phyloP scores from a whole-genome alignment of 2,797 vertebrate genomes.

The Dipus sagitta region DNA sequence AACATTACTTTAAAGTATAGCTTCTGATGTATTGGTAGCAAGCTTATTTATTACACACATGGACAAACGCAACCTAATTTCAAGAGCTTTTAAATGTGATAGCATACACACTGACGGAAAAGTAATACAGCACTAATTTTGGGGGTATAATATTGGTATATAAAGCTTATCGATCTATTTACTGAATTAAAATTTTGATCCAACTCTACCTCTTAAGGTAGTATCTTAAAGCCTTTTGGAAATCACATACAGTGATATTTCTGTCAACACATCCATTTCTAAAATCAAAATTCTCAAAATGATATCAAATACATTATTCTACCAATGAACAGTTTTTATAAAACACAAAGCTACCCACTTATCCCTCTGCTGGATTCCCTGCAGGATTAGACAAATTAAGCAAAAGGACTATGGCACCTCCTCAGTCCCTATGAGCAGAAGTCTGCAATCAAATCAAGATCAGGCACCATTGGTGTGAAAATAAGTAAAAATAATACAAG shows the following conservation, averaged over 20 bases:
- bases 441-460: slow-evolving; percentile 12
- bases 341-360: slow-evolving; percentile 8
- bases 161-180: not conserved
- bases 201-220: slow-evolving; percentile 15
- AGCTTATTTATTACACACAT: not conserved
- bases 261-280: slow-evolving; percentile 35
- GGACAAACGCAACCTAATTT: slow-evolving; percentile 16
- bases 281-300: not conserved
- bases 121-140: not conserved
- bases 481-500: slow-evolving; percentile 20
- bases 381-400: not conserved
- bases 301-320: slow-evolving; percentile 27
- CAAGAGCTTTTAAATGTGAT: not conserved
- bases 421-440: not conserved
- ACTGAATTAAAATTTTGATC: slow-evolving; percentile 11
- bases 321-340: slow-evolving; percentile 45
- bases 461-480: not conserved
- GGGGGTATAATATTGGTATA: not conserved
- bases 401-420: not conserved
- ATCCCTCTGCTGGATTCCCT: not conserved
- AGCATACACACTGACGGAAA: not conserved
- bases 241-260: slow-evolving; percentile 30
- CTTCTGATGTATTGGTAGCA: not conserved
- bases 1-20: not conserved
- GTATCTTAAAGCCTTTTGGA: slow-evolving; percentile 11